Evolutionary conservation across 1,140 invertebrate species (phyloP), one percentile per base, ranked within the genome.

Genomic region (Euborellia annulipes): DNA sequence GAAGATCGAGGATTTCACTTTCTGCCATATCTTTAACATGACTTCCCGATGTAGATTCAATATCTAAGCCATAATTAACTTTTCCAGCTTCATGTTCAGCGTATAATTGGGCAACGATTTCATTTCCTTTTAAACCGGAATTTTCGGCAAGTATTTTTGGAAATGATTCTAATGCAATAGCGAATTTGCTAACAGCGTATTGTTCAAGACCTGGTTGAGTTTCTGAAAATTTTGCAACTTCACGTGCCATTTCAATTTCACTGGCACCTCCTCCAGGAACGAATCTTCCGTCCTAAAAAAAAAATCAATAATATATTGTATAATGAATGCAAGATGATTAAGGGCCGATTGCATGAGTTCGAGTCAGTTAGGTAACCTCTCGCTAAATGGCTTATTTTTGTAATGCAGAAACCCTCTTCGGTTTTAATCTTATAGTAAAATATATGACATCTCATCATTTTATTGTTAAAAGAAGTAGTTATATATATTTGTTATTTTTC

Each of bases 151-250:
- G 67, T 14, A 85, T 80, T 63, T 89, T 90, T 0, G 93, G 88
- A 53, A 99, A 82, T 27, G 71, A 71, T 68, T 97, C 90, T 0
- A 99, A 62, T 3, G 94, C 87, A 43, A 81, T 73, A 21, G 89
- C 89, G 67, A 95, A 98, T 60, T 92, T 94, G 49, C 89, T 78
- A 1, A 97, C 86, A 20, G 94, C 85, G 67, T 98, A 99, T 60
- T 98, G 95, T 59, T 97, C 91, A 43, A 99, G 66, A 6, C 94
- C 94, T 2, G 92, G 86, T 36, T 90, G 66, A 23, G 85, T 92
- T 53, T 95, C 88, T 3, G 88, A 93, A 62, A 79, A 94, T 21
- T 78, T 72, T 3, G 80, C 68, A 13, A 99, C 71, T 58, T 86
- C 78, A 40, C 81, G 75, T 3, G 93, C 89, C 21, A 99, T 65